Percentiles rank a stretch among this genome's conserved stretches.
These are phyloP conservation scores for Trididemnum clinides DNA, from an alignment of 23 tunicate species.

Conservation along the genomic window DNA sequence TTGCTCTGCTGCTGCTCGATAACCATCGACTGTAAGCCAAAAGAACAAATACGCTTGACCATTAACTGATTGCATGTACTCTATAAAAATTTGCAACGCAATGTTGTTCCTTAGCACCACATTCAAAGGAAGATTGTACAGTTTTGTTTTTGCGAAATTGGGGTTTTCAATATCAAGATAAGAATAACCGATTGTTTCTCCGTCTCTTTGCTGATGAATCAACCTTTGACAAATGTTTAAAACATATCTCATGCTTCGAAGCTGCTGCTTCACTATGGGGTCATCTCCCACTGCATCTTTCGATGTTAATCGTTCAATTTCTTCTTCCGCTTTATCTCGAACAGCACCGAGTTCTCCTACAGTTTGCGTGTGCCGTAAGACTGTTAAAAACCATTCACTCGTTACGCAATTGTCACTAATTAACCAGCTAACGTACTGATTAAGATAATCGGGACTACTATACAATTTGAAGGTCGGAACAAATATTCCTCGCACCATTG, in stretches of 20 bases:
- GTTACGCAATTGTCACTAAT: conserved; percentile 85
- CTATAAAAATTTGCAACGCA: conserved; percentile 89
- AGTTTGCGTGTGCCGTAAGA: conserved; percentile 56
- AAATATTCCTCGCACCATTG: conserved; percentile 82
- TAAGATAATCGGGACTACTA: conserved; percentile 91
- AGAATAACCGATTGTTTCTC: conserved; percentile 31
- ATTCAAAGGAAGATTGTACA: conserved; percentile 82
- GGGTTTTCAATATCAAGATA: background rate
- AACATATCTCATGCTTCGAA: conserved; percentile 87
- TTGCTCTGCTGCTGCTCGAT: conserved; percentile 91
- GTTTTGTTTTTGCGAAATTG: conserved; percentile 21
- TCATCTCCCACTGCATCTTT: conserved; percentile 94
- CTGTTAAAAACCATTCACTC: conserved; percentile 82
- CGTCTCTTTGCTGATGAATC: conserved; percentile 55
- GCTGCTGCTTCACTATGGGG: conserved; percentile 73
- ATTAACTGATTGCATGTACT: conserved; percentile 89
- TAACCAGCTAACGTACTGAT: conserved; percentile 86
- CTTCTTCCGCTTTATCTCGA: conserved; percentile 86
- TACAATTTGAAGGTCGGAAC: conserved; percentile 72
- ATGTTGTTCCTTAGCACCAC: conserved; percentile 78
- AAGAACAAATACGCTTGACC: conserved; percentile 92
- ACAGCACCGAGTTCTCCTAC: conserved; percentile 70
- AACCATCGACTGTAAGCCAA: conserved; percentile 96
- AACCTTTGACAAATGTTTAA: conserved; percentile 61
- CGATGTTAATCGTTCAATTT: conserved; percentile 53